Evolutionary conservation across 2,797 vertebrate genomes (phyloP).

Genomic region (Capromys pilorides): DNA sequence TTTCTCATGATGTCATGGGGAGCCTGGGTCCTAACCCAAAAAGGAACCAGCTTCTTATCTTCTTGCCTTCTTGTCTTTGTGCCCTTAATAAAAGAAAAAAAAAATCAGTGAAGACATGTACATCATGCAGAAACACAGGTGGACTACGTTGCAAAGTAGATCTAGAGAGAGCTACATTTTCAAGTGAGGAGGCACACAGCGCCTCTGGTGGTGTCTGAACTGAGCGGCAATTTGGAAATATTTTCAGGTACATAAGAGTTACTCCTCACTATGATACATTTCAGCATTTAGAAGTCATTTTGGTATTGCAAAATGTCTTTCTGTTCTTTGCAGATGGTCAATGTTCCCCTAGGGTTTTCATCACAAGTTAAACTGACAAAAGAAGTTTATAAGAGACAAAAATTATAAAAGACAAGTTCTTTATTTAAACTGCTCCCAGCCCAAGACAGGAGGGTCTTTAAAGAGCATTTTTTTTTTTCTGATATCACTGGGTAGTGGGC

Average conservation of each 20-base stretch:
- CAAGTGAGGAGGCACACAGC: not conserved
- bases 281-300: not conserved
- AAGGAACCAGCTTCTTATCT: not conserved
- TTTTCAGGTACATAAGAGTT: not conserved
- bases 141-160: not conserved
- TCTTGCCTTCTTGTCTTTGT: not conserved
- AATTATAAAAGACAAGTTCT: not conserved
- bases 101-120: not conserved
- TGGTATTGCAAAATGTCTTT: not conserved
- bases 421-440: not conserved
- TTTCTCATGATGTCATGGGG: not conserved
- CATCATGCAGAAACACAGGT: not conserved
- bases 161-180: not conserved
- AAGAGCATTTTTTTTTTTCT: not conserved
- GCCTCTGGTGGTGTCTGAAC: not conserved
- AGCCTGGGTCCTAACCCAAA: not conserved
- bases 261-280: not conserved
- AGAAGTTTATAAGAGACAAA: not conserved
- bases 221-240: accelerated
- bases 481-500: not conserved
- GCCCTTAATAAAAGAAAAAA: not conserved
- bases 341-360: not conserved
- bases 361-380: not conserved
- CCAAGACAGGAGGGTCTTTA: not conserved
- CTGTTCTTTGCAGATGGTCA: not conserved